phyloP scores from a whole-genome alignment of 2,113 vertebrate species.

The Garra rufa region DNA sequence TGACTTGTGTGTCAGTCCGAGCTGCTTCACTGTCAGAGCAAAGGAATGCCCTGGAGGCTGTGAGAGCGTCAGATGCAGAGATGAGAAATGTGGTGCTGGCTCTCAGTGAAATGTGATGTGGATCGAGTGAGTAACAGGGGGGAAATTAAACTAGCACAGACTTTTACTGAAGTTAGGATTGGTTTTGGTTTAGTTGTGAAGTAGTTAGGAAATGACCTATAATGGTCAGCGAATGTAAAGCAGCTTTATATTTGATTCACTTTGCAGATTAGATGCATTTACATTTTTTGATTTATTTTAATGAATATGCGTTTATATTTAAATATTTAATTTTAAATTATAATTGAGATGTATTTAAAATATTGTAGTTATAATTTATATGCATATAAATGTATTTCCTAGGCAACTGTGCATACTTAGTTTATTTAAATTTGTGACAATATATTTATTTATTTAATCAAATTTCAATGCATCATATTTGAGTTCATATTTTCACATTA shows the following conservation, averaged over 20 bases:
- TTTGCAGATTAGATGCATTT: background rate
- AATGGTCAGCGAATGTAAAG: background rate
- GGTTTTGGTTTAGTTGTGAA: background rate
- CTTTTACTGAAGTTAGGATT: background rate
- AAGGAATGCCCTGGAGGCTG: conserved; percentile 82
- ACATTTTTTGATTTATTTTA: background rate
- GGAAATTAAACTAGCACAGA: background rate
- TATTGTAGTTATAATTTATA: background rate
- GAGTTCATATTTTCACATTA: background rate
- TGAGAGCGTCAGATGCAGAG: conserved; percentile 81
- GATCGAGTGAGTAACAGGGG: background rate
- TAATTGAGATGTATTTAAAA: background rate
- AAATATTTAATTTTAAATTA: too few relatives aligned
- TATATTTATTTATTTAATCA: too few relatives aligned
- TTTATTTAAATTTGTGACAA: background rate
- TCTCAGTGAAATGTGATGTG: conserved; percentile 79
- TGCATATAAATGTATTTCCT: background rate
- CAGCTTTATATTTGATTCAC: conserved; percentile 24
- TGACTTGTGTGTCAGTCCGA: conserved; percentile 89
- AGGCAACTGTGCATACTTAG: background rate
- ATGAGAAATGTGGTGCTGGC: conserved; percentile 81
- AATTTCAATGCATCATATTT: background rate
- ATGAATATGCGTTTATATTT: background rate
- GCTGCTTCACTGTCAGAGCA: conserved; percentile 83
- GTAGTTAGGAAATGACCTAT: background rate